Evolutionary conservation across 1,140 invertebrate species (phyloP), one percentile per base, ranked within the genome.

Genomic region (Bombus superbus): DNA sequence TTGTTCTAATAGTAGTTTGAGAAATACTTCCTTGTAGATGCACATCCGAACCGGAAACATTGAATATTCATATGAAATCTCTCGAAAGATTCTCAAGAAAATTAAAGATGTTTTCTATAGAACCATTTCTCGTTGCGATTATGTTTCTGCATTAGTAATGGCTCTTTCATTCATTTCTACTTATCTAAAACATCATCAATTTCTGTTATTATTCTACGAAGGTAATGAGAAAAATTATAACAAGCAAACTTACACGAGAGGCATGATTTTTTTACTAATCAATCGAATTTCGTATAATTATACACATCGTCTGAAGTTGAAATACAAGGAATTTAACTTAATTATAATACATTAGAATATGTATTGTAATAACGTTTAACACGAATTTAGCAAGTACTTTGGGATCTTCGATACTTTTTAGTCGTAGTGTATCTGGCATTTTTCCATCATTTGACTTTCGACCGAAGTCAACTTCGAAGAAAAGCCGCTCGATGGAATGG

Each of bases 61-160:
- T 68, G 66, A 68, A 68, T 68, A 68, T 68, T 68, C 32, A 68
- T 68, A 35, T 22, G 66, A 35, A 68, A 68, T 68, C 32, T 38
- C 66, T 68, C 66, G 66, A 68, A 68, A 35, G 8, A 35, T 68
- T 68, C 66, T 35, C 66, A 68, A 38, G 66, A 68, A 38, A 38
- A 38, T 38, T 35, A 25, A 68, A 9, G 0, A 68, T 35, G 2
- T 35, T 68, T 68, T 68, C 66, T 38, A 35, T 68, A 32, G 66
- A 38, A 22, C 0, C 35, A 22, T 66, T 68, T 68, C 66, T 68
- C 6, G 15, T 68, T 35, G 6, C 32, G 64, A 66, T 66, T 68
- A 18, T 35, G 18, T 35, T 35, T 68, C 15, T 38, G 66, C 18
- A 53, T 53, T 53, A 8, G 47, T 22, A 53, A 22, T 53, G 47